Evolutionary conservation across 2,113 vertebrate genomes (phyloP), one percentile per base, ranked within the genome.

Genomic region (Brevimyrus niger): DNA sequence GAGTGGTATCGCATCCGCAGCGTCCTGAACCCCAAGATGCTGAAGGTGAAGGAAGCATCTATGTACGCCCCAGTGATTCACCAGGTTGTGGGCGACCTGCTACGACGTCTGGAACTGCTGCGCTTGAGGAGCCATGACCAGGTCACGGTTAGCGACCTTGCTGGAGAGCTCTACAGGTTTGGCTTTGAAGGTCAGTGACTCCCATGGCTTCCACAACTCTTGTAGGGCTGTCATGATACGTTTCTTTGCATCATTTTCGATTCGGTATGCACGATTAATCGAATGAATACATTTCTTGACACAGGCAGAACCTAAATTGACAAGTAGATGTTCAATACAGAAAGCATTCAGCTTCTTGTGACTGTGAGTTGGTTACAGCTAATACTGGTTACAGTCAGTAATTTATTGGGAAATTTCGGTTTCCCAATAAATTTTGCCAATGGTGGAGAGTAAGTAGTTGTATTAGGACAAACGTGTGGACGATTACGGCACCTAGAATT

Each of bases 111-210:
- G 0, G 93, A 96, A 90, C 6, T 90, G 0, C 91, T 96, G 1
- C 93, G 96, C 1, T 11, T 89, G 15, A 88, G 86, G 73, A 96
- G 95, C 50, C 90, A 13, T 3, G 94, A 96, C 87, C 47, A 85
- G 50, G 46, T 58, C 89, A 95, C 93, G 0, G 94, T 97, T 6
- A 42, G 85, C 0, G 91, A 97, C 15, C 10, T 97, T 9, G 65
- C 95, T 0, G 38, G 92, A 0, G 96, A 96, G 89, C 93, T 97
- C 55, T 95, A 96, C 91, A 96, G 94, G 93, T 97, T 96, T 9
- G 96, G 95, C 88, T 96, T 97, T 82, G 96, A 97, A 95, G 95
- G 96, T 94, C 73, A 87, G 90, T 80, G 6, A 80, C 10, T 9
- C 19, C 38, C 76, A 38, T 3, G 73, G 35, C 17, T 27, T 2